Percentiles rank a stretch among this genome's conserved stretches.
phyloP scores from a whole-genome alignment of 2,888 invertebrate species.

The Spodoptera exigua region DNA sequence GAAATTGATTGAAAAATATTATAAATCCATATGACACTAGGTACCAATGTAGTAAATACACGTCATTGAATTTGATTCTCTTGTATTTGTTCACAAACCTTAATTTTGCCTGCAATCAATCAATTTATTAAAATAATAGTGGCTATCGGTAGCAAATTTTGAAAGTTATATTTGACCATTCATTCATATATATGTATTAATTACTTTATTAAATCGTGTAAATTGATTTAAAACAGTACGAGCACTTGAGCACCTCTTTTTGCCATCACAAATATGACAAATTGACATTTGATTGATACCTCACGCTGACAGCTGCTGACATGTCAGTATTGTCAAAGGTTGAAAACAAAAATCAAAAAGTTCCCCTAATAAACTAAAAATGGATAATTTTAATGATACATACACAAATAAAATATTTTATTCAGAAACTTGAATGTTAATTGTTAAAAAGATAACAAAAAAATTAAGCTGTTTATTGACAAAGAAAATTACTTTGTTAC shows the following conservation, averaged over 20 bases:
- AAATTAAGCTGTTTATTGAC: too few species aligned
- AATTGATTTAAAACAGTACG: neutral
- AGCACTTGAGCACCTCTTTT: constrained; percentile 11
- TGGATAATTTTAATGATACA: too few species aligned
- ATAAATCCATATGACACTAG: constrained; percentile 37
- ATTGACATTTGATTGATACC: too few species aligned
- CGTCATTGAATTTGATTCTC: constrained; percentile 70
- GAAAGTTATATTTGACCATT: constrained; percentile 35
- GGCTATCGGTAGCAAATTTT: constrained; percentile 11
- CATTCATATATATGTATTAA: constrained; percentile 38
- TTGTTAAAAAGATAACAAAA: too few species aligned
- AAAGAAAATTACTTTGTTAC: too few species aligned
- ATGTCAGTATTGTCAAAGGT: too few species aligned
- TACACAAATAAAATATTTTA: too few species aligned
- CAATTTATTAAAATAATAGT: constrained; percentile 22
- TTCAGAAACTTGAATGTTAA: too few species aligned
- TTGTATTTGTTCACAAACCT: constrained; percentile 67
- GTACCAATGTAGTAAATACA: constrained; percentile 74
- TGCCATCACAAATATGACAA: constrained; percentile 13
- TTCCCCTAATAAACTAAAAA: too few species aligned
- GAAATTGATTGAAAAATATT: constrained; percentile 53
- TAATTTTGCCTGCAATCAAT: constrained; percentile 72
- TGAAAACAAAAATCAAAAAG: too few species aligned
- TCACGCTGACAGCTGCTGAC: too few species aligned
- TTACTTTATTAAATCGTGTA: constrained; percentile 12